Evolutionary conservation across 1,140 invertebrate species (phyloP), one percentile per base, ranked within the genome.

Genomic region (Panagrolaimus sp.): DNA sequence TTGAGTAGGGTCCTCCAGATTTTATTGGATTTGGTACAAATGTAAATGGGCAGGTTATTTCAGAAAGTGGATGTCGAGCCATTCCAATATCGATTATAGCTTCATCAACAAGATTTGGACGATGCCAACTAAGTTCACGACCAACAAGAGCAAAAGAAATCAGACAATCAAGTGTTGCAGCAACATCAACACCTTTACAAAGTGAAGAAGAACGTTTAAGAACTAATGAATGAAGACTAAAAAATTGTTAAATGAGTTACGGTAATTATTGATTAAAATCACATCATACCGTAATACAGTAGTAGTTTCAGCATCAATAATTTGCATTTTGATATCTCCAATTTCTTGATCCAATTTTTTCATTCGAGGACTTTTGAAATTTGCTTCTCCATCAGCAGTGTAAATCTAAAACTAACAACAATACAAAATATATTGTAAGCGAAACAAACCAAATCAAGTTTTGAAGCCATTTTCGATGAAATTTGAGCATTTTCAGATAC

Each of bases 1-100:
- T 87, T 12, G 87, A 87, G 68, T 84, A 73, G 9, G 84, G 76
- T 15, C 72, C 73, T n/a, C 76, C 76, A 32, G 63, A 71, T 72
- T 71, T 64, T 10, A 83, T 81, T 12, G 81, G 73, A 77, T 81
- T 81, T 15, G 73, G 24, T 12, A 80, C 73, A 58, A 79, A 80
- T 5, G 12, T 47, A 3, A 43, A 58, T 72, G 58, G 68, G 66
- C 1, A 71, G 43, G 67, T 68, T 10, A 72, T 68, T 32, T 79
- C 74, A 52, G 73, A 66, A 14, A 82, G 65, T 5, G 80, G 80
- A 71, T 82, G 81, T 17, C 77, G 63, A 4, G 69, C 71, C 17
- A 71, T 62, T 6, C 46, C 63, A n/a, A 83, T 66, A 43, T 77
- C 67, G 9, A 82, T 71, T 1, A 80, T 58, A 2, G 79, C 38